Evolutionary conservation across 1,140 invertebrate species (phyloP).

Genomic region (Drosophila parvula): DNA sequence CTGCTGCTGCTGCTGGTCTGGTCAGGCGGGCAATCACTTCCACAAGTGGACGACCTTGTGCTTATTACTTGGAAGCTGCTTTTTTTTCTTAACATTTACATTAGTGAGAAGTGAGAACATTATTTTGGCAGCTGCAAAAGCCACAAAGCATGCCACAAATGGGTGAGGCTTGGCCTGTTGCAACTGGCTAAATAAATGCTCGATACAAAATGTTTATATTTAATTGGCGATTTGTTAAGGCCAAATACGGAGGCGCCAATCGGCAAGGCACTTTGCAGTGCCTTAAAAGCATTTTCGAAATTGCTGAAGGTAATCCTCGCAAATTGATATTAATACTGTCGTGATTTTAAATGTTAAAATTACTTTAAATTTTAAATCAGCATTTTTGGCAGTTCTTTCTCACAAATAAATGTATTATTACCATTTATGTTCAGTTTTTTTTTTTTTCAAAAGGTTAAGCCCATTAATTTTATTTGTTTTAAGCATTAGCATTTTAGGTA

Average conservation of each 20-base stretch:
- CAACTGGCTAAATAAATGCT: slow-evolving; percentile 28
- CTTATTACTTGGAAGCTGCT: slow-evolving; percentile 43
- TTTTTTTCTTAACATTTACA: slow-evolving; percentile 36
- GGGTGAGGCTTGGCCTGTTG: slow-evolving; percentile 61
- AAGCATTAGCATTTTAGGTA: too few relatives aligned
- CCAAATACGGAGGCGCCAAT: slow-evolving; percentile 62
- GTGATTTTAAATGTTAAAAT: background rate
- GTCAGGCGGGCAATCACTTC: slow-evolving; percentile 54
- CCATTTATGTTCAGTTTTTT: too few relatives aligned
- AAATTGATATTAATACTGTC: background rate
- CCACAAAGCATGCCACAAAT: slow-evolving; percentile 48
- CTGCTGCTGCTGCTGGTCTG: slow-evolving; percentile 6
- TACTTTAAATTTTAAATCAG: background rate
- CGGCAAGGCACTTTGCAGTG: slow-evolving; percentile 31
- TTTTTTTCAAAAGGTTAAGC: background rate
- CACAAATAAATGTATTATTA: background rate
- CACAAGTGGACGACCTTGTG: slow-evolving; percentile 71
- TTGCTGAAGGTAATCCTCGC: slow-evolving; percentile 3
- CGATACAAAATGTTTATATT: slow-evolving; percentile 55
- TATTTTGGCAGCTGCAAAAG: slow-evolving; percentile 42
- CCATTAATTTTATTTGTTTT: background rate
- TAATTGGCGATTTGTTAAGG: slow-evolving; percentile 62
- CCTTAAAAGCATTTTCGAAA: slow-evolving; percentile 16
- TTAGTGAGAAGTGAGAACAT: slow-evolving; percentile 68
- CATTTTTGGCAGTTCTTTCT: background rate